Evolutionary conservation across 2,888 invertebrate species (phyloP).

Genomic region (Phalera bucephala): DNA sequence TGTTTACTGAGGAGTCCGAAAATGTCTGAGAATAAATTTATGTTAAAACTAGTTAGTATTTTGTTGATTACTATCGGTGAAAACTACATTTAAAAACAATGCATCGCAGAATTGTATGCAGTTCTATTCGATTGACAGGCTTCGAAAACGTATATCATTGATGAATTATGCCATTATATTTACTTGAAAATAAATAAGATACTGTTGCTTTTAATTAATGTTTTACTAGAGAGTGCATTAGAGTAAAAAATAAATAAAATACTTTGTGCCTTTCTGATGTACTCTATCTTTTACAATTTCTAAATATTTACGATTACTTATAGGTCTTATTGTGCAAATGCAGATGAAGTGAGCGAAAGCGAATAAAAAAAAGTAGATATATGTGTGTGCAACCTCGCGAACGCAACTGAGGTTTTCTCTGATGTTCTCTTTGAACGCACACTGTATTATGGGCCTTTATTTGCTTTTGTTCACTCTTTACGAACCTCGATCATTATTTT

Average conservation of each 20-base stretch:
- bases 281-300: neutral
- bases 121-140: slow-evolving; percentile 27
- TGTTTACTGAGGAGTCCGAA: too few relatives aligned
- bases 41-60: slow-evolving; percentile 4
- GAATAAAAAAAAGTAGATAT: too few relatives aligned
- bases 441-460: too few relatives aligned
- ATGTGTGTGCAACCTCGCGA: too few relatives aligned
- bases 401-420: too few relatives aligned
- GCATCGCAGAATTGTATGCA: slow-evolving; percentile 10
- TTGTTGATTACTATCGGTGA: slow-evolving; percentile 16
- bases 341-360: too few relatives aligned
- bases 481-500: slow-evolving; percentile 16
- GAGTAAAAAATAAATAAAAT: slow-evolving; percentile 3
- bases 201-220: neutral
- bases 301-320: neutral
- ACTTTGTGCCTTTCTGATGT: slow-evolving; percentile 3
- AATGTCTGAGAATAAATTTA: too few relatives aligned
- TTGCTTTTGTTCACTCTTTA: too few relatives aligned
- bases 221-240: slow-evolving; percentile 1
- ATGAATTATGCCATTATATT: neutral
- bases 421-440: too few relatives aligned
- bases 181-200: too few relatives aligned
- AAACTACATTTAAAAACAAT: slow-evolving; percentile 11
- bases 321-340: too few relatives aligned
- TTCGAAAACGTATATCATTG: slow-evolving; percentile 11